These are phyloP conservation scores for Anisognathus igniventris DNA, from an alignment of 2,797 vertebrate species.

Conservation along the genomic window DNA sequence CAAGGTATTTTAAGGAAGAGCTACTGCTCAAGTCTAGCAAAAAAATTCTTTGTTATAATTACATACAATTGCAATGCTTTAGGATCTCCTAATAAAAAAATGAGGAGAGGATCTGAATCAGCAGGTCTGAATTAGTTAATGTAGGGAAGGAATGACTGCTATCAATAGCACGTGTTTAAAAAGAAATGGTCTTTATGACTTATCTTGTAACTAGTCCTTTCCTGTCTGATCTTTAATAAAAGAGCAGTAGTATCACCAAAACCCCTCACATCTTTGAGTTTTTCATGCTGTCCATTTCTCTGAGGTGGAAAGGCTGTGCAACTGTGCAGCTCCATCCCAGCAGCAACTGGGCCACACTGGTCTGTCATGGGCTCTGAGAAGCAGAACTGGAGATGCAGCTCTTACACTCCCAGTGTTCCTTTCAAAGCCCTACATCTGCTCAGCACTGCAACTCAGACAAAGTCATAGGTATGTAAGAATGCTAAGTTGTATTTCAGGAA, in stretches of 20 bases:
- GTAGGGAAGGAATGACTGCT: background rate
- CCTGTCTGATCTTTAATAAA: background rate
- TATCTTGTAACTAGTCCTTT: background rate
- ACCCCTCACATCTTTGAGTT: rapidly evolving
- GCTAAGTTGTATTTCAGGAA: background rate
- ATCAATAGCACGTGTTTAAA: background rate
- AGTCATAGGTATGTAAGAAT: background rate
- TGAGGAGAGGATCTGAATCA: background rate
- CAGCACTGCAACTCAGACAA: background rate
- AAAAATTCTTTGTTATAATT: background rate
- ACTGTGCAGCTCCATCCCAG: background rate
- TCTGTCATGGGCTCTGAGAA: background rate
- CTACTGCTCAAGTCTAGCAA: background rate
- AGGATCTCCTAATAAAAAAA: background rate
- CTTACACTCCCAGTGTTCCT: background rate
- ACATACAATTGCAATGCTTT: background rate
- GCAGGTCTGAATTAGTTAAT: background rate
- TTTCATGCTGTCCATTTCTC: background rate
- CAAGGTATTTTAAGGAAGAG: background rate
- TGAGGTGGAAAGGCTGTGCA: background rate
- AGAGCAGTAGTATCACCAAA: background rate
- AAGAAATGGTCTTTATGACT: background rate
- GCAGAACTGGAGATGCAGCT: background rate
- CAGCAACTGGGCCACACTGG: background rate
- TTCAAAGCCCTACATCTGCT: background rate